Percentiles rank a stretch among this genome's conserved stretches.
Conservation (phyloP, 2,113 vertebrate genomes). For the Herpailurus yagouaroundi region DNA sequence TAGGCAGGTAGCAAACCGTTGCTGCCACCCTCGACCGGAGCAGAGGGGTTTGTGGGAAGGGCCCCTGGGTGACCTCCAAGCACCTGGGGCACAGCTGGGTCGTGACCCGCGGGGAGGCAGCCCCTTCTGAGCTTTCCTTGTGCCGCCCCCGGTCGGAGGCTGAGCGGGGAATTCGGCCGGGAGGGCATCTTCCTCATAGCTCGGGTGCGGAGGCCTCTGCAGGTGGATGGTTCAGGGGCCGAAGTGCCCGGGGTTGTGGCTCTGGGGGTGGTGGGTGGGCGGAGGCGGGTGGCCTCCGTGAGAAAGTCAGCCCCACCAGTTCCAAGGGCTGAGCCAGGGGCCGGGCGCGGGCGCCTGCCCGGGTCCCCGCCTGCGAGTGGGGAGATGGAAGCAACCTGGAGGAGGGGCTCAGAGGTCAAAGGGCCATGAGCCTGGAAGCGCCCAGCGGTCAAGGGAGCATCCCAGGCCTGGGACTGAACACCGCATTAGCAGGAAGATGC, state of each 20-base stretch:
- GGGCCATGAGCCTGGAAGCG: accelerated
- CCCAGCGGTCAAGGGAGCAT: accelerated
- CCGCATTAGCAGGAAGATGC: no score
- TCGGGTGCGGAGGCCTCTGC: neutral
- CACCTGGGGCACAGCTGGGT: neutral
- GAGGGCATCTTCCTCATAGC: neutral
- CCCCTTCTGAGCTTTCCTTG: neutral
- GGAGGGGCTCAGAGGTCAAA: neutral
- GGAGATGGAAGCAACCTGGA: neutral
- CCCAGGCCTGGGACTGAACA: neutral
- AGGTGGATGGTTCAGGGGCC: slow-evolving; percentile 31
- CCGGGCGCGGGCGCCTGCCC: neutral
- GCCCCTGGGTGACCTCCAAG: slow-evolving; percentile 5
- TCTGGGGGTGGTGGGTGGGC: neutral
- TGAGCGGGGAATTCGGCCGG: neutral
- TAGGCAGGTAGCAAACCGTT: no score
- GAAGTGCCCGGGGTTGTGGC: neutral
- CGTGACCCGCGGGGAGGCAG: neutral
- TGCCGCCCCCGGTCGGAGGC: neutral
- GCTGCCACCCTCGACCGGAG: neutral
- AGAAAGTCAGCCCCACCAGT: neutral
- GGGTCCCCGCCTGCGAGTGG: neutral
- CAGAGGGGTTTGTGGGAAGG: neutral
- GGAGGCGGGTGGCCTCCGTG: accelerated
- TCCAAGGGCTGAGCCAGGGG: neutral